Conservation (phyloP, 1,140 invertebrate species). For the Zaprionus capensis region DNA sequence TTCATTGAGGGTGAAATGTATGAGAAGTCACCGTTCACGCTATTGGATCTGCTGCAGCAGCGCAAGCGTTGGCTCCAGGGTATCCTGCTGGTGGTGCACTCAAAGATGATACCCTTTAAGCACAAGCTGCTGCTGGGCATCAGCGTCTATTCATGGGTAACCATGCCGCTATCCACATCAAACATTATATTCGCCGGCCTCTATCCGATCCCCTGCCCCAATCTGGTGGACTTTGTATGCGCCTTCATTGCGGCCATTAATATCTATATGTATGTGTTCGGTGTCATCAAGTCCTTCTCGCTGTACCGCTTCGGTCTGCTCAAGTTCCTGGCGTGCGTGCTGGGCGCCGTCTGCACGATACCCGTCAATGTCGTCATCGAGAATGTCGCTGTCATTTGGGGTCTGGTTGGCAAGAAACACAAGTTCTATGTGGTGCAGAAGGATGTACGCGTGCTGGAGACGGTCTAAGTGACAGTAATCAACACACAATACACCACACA, state of each 20-base stretch:
- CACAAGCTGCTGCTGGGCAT: slow-evolving; percentile 94
- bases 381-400: slow-evolving; percentile 97
- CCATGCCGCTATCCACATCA: slow-evolving; percentile 95
- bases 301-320: slow-evolving; percentile 92
- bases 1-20: slow-evolving; percentile 99
- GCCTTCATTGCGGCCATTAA: slow-evolving; percentile 96
- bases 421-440: slow-evolving; percentile 98
- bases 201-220: slow-evolving; percentile 94
- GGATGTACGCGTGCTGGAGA: slow-evolving; percentile 87
- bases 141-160: slow-evolving; percentile 98
- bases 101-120: slow-evolving; percentile 91
- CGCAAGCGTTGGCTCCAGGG: slow-evolving; percentile 98
- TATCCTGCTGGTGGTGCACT: slow-evolving; percentile 97
- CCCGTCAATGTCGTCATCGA: slow-evolving; percentile 97
- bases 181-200: slow-evolving; percentile 93
- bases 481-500: no score
- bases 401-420: slow-evolving; percentile 95
- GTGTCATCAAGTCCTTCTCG: slow-evolving; percentile 97
- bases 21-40: slow-evolving; percentile 98
- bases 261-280: slow-evolving; percentile 98
- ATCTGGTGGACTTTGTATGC: slow-evolving; percentile 92
- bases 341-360: slow-evolving; percentile 94
- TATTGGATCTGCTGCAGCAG: slow-evolving; percentile 97
- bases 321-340: slow-evolving; percentile 92
- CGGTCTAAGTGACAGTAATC: slow-evolving; percentile 51